Percentiles rank a stretch among this genome's conserved stretches.
These are phyloP conservation scores for Theretra japonica DNA, from an alignment of 2,888 invertebrate species.

Conservation along the genomic window DNA sequence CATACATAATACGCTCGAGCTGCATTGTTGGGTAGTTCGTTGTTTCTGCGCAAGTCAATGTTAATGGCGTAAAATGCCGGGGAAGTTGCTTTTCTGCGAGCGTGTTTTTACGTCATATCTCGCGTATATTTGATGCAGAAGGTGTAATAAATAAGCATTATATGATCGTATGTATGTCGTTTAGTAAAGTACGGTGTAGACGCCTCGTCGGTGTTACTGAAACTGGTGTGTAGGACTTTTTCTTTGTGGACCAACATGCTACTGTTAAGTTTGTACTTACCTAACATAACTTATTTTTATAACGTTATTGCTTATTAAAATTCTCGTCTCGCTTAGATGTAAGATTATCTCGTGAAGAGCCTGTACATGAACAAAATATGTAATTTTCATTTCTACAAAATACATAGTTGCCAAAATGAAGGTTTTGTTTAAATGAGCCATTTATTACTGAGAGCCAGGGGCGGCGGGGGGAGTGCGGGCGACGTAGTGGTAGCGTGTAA, in stretches of 20 bases:
- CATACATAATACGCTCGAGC: too few species aligned
- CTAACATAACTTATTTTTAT: slow-evolving; percentile 56
- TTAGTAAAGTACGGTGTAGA: background rate
- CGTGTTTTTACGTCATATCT: too few species aligned
- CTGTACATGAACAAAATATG: slow-evolving; percentile 18
- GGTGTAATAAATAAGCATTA: too few species aligned
- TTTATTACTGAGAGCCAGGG: background rate
- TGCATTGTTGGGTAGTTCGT: too few species aligned
- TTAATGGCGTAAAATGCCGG: too few species aligned
- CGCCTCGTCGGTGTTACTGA: slow-evolving; percentile 2
- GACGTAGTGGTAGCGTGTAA: slow-evolving; percentile 10
- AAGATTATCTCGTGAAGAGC: slow-evolving; percentile 44
- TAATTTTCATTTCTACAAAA: slow-evolving; percentile 32
- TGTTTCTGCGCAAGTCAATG: too few species aligned
- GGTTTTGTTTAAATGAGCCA: slow-evolving; percentile 40
- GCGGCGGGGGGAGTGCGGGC: background rate
- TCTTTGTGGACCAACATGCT: slow-evolving; percentile 58
- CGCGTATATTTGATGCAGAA: too few species aligned
- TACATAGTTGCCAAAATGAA: slow-evolving; percentile 53
- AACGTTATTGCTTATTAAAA: slow-evolving; percentile 49
- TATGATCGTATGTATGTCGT: background rate
- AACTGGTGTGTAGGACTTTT: slow-evolving; percentile 36
- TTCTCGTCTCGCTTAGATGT: slow-evolving; percentile 51
- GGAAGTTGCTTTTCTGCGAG: too few species aligned
- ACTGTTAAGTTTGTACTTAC: slow-evolving; percentile 45